Evolutionary conservation across 2,113 vertebrate species (phyloP), one percentile per base, ranked within the genome.

Genomic region (Brachyistius frenatus): DNA sequence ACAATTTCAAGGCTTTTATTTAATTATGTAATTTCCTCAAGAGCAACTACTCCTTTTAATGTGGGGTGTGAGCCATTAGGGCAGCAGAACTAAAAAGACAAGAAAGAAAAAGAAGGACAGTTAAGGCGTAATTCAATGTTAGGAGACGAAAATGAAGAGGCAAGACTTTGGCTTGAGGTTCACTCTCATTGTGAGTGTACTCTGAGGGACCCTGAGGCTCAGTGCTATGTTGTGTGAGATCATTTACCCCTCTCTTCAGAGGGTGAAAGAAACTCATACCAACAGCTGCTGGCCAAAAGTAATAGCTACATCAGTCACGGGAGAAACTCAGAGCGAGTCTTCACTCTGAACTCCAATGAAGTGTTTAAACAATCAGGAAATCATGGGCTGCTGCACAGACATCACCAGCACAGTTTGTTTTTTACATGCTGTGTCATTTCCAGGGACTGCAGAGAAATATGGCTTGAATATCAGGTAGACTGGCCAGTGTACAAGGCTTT

Each of bases 341-440:
- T 90, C 71, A 74, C 66, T 85, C 30, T 3, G 16, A 76, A 52
- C 14, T 47, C 68, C 76, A 86, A 86, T 78, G 84, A 81, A 78
- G 80, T 63, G 31, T 86, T 88, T 88, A 82, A 88, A 84, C 83
- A 84, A 90, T 86, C 81, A 82, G 64, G 57, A 74, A 65, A 83
- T 67, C 78, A 76, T 74, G 73, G 72, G 50, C 53, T 68, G 70
- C 67, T 41, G 73, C 86, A 65, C 44, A 74, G 15, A 73, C 49
- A 64, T 52, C 61, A 56, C 23, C 31, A 44, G 30, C 23, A 35
- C 57, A n/a, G 8, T 66, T 9, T 47, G 66, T 57, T 58, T 60
- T 54, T 64, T 33, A 35, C 56, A 37, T 52, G 32, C 30, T 10
- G 16, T 46, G 47, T 62, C 37, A 56, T 79, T 81, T 83, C 72